Evolutionary conservation across 2,113 vertebrate species (phyloP), one percentile per base, ranked within the genome.

Genomic region (Vidua chalybeata): DNA sequence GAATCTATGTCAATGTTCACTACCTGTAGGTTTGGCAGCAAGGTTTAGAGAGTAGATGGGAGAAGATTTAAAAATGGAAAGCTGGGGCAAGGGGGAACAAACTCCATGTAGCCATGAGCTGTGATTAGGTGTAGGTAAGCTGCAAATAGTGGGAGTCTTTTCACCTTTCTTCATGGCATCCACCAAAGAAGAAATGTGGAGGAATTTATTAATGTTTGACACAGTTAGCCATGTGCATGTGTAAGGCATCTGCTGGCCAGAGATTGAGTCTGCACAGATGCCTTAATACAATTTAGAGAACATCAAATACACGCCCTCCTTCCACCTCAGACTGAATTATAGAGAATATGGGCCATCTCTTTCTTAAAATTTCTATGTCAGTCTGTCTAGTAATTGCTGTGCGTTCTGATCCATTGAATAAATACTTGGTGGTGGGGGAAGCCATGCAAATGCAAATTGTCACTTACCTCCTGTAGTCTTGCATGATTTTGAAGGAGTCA

Each of bases 51-150:
- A 66, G 62, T 19, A 79, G 56, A 5, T 75, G 10, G 66, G n/a
- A 23, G 31, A 68, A 41, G 31, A 76, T 51, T 63, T 6, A 33
- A 39, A 77, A 48, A 16, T 31, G 33, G 28, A 30, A 37, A 43
- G 31, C 59, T 71, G 37, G 4, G 23, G 5, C 0, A 2, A 54
- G 26, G 4, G 2, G 12, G 2, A 63, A 18, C 49, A 64, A 64
- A 17, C 19, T 55, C 35, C 6, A 11, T 35, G 22, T 31, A 46
- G 43, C 48, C 52, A 46, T 43, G 58, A 62, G 31, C 35, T 88
- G 24, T 48, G 43, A 30, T 33, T 63, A 26, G 39, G 6, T 45
- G 30, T 39, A 43, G 33, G 15, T 39, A 41, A 46, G 43, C 31
- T 81, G 55, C 55, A n/a, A 74, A 49, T 12, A 18, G 23, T 26